phyloP scores from a whole-genome alignment of 2,888 invertebrate genomes.

The Uropetala carovei region DNA sequence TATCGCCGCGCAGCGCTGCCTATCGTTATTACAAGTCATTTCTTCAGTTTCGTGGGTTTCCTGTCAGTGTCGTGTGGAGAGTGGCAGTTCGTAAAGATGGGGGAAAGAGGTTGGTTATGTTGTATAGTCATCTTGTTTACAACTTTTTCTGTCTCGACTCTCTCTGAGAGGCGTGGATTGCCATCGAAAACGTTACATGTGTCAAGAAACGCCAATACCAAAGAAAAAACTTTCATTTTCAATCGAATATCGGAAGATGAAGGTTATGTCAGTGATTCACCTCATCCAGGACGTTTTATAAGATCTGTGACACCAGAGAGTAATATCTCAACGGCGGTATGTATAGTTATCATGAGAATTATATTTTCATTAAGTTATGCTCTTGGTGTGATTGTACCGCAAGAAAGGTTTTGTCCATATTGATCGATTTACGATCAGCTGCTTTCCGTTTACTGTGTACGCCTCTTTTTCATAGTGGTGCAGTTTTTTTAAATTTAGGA shows the following conservation, averaged over 20 bases:
- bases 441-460: not conserved
- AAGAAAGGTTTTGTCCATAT: not conserved
- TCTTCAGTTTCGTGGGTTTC: not conserved
- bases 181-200: conserved; percentile 66
- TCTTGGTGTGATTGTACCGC: not conserved
- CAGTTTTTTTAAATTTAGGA: not conserved
- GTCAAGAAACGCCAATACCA: conserved; percentile 30
- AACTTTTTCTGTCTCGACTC: not conserved
- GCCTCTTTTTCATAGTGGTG: not conserved
- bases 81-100: not conserved
- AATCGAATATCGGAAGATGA: not conserved
- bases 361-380: not conserved
- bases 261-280: not conserved
- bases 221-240: conserved; percentile 20
- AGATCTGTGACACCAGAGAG: conserved; percentile 35
- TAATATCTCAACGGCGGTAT: conserved; percentile 51
- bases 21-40: not conserved
- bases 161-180: conserved; percentile 66
- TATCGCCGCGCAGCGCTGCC: not conserved
- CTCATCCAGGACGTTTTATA: conserved; percentile 19
- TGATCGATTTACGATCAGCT: not conserved
- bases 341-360: not conserved
- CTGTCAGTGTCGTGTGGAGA: not conserved
- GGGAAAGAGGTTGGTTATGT: not conserved
- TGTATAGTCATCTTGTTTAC: conserved; percentile 29